These are phyloP conservation scores for Orchestia grillus DNA, from an alignment of 1,140 invertebrate genomes.

Conservation along the genomic window DNA sequence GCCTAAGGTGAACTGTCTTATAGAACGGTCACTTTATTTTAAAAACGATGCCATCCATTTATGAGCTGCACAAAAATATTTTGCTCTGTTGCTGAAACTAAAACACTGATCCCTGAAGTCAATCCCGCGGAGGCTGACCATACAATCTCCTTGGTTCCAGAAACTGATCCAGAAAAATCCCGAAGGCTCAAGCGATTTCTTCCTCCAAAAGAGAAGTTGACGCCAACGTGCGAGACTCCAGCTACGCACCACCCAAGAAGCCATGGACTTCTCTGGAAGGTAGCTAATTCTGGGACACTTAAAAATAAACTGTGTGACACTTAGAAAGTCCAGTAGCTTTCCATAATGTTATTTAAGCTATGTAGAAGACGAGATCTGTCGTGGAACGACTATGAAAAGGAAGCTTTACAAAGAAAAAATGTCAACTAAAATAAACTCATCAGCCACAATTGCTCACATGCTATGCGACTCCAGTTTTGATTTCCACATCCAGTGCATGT, in stretches of 20 bases:
- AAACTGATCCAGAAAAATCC: not conserved
- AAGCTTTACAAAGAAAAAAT: too few species aligned
- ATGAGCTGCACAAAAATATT: not conserved
- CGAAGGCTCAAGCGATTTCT: not conserved
- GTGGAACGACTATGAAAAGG: too few species aligned
- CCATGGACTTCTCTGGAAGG: not conserved
- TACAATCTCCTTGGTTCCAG: not conserved
- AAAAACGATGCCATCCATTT: not conserved
- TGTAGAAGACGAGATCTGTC: too few species aligned
- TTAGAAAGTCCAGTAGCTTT: not conserved
- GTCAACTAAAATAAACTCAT: too few species aligned
- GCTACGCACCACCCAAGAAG: not conserved
- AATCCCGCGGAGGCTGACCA: not conserved
- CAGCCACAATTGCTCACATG: too few species aligned
- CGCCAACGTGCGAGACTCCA: not conserved
- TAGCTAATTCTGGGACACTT: not conserved
- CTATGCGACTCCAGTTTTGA: not conserved
- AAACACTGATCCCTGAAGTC: not conserved
- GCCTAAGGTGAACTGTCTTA: not conserved
- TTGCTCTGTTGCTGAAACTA: not conserved
- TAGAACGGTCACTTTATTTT: not conserved
- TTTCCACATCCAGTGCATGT: not conserved
- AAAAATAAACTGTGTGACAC: not conserved
- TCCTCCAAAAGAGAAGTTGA: not conserved
- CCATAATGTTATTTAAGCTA: too few species aligned